These are phyloP conservation scores for Pocillopora grandis DNA, from an alignment of 92 coral and sea anemone species.

Conservation along the genomic window DNA sequence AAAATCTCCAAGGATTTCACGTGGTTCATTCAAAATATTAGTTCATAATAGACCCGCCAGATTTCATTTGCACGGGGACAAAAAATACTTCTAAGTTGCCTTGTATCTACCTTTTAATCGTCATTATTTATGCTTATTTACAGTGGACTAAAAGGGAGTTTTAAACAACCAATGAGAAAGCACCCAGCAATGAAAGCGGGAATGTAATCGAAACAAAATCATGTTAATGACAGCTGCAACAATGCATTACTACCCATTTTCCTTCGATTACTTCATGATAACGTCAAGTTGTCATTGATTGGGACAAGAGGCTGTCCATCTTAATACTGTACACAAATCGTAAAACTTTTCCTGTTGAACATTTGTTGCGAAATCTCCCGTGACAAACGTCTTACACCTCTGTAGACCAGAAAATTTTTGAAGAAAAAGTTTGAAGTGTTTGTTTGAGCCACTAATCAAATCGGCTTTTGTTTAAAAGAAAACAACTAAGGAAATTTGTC, in stretches of 20 bases:
- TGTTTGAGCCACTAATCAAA: constrained; percentile 30
- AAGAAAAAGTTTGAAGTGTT: neutral
- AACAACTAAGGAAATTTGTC: constrained; percentile 12
- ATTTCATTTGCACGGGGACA: neutral
- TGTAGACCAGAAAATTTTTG: constrained; percentile 9
- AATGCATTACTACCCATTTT: neutral
- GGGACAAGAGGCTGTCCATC: neutral
- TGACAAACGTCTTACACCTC: neutral
- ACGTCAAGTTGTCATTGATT: neutral
- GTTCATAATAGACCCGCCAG: neutral
- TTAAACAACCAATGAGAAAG: neutral
- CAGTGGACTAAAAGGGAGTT: neutral
- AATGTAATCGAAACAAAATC: neutral
- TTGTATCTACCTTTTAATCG: too few relatives aligned
- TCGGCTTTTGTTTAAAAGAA: constrained; percentile 28
- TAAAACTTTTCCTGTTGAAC: neutral
- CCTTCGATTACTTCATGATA: neutral
- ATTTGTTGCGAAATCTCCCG: neutral
- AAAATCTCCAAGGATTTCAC: too few relatives aligned
- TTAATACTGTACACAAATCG: neutral
- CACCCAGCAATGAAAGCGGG: neutral
- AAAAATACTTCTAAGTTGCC: too few relatives aligned
- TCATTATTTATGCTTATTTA: neutral
- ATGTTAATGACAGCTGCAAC: neutral
- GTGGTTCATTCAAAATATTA: too few relatives aligned